Evolutionary conservation across 2,888 invertebrate species (phyloP), one percentile per base, ranked within the genome.

Genomic region (Nemotelus pantherinus): DNA sequence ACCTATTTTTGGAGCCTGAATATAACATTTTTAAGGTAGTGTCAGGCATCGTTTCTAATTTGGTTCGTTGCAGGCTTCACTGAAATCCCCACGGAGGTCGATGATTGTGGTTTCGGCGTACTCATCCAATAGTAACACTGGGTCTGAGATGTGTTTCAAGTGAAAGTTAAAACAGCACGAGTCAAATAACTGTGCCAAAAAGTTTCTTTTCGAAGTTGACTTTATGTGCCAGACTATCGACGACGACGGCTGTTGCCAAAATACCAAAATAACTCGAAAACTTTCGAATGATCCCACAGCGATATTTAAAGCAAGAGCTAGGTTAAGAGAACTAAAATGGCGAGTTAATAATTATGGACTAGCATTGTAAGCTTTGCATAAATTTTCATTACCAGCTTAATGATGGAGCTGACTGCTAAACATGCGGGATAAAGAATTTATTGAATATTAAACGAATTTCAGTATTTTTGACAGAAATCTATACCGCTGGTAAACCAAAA

Each of bases 171-270:
- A 68, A 68, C 53, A 68, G 53, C 68, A 68, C 44, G 25, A 53
- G 50, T 50, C 7, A 53, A 53, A 53, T 53, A 55, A 71, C 55
- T 55, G 55, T 71, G 53, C 55, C 71, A 55, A 71, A 71, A 71
- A 71, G 71, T 71, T 71, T 71, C 55, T 71, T 71, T 71, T 41
- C 44, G 53, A 71, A 71, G 55, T 71, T 71, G 55, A 71, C 71
- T 71, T 71, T 55, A 41, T 25, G 9, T 68, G 41, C n/a, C 25
- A 9, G 53, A 39, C 53, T 53, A 10, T 48, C 55, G 3, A 57
- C 43, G 43, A 57, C 43, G n/a, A 55, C 25, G 25, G 25, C 25
- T 25, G 25, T 25, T 25, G 25, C 25, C 25, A 25, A 25, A 25
- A 71, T 55, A 44, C 57, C 71, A 71, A 71, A 71, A 71, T 57